A percentile compares a stretch with the other conserved stretches of the same genome.
These are phyloP conservation scores for Reinhardtius hippoglossoides DNA, from an alignment of 2,113 vertebrate species.

Conservation along the genomic window DNA sequence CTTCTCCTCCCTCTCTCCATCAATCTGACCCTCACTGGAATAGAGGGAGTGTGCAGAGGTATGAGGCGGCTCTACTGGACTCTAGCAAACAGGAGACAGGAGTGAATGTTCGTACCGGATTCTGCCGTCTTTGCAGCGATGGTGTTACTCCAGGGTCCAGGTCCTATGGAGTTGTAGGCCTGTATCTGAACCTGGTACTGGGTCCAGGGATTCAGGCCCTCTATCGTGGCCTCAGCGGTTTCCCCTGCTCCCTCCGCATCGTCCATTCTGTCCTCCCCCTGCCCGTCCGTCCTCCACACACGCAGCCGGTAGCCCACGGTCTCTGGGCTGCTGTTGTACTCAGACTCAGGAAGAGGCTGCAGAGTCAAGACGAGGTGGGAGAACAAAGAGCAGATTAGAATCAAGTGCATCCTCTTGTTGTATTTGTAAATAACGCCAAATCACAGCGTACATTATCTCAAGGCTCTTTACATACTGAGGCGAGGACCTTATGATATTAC, in stretches of 20 bases:
- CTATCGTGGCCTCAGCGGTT: constrained; percentile 82
- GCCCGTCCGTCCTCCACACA: constrained; percentile 82
- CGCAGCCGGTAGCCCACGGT: constrained; percentile 89
- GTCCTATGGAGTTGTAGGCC: constrained; percentile 93
- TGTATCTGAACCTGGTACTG: constrained; percentile 92
- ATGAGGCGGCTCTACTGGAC: constrained; percentile 37
- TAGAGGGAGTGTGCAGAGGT: constrained; percentile 41
- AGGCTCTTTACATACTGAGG: too few relatives aligned
- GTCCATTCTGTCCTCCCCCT: constrained; percentile 61
- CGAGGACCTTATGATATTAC: too few relatives aligned
- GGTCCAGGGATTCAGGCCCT: constrained; percentile 90
- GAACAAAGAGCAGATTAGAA: background rate
- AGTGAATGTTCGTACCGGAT: constrained; percentile 83
- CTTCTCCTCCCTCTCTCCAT: constrained; percentile 10
- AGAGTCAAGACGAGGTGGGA: constrained; percentile 1
- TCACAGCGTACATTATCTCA: too few relatives aligned
- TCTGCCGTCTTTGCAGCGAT: constrained; percentile 87
- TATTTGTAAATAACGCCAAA: background rate
- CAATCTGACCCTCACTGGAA: constrained; percentile 50
- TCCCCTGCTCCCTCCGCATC: constrained; percentile 78
- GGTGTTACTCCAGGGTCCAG: constrained; percentile 90
- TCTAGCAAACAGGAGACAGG: constrained; percentile 30
- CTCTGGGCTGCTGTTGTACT: constrained; percentile 93
- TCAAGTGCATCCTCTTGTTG: background rate
- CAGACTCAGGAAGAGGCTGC: constrained; percentile 88